These are phyloP conservation scores for Aphaenogaster floridana DNA, from an alignment of 1,140 invertebrate genomes.

Conservation along the genomic window DNA sequence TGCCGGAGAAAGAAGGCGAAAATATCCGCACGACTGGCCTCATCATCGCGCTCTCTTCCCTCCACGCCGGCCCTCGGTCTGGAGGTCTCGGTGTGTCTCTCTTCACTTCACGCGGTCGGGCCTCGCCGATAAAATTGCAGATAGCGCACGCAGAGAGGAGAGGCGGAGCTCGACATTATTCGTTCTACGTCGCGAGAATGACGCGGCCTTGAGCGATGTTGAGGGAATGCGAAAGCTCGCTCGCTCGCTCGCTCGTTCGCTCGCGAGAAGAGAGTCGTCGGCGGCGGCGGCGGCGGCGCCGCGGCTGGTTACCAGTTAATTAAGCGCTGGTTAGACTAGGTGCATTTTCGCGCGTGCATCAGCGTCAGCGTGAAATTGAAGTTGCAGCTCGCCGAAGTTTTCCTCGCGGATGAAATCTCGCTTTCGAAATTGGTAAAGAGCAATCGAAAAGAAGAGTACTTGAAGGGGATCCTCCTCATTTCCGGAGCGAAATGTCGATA, in stretches of 20 bases:
- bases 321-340: constrained; percentile 47
- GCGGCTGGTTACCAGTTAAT: constrained; percentile 52
- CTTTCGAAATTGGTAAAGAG: not conserved
- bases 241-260: constrained; percentile 6
- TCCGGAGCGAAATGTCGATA: not conserved
- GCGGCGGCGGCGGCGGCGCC: constrained; percentile 38
- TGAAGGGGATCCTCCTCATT: not conserved
- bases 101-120: constrained; percentile 4
- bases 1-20: constrained; percentile 14
- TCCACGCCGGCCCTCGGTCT: constrained; percentile 2
- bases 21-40: constrained; percentile 26
- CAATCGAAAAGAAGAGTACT: not conserved
- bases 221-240: constrained; percentile 69
- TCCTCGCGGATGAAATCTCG: not conserved
- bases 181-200: constrained; percentile 72
- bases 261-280: constrained; percentile 40
- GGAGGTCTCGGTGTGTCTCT: constrained; percentile 42
- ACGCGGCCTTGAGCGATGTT: constrained; percentile 70
- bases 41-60: not conserved
- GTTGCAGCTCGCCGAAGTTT: not conserved
- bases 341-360: constrained; percentile 37
- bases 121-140: constrained; percentile 66
- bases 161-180: constrained; percentile 57
- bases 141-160: constrained; percentile 58
- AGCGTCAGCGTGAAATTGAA: not conserved